Conservation (phyloP, 2,888 invertebrate species). For the Linyphia triangularis region DNA sequence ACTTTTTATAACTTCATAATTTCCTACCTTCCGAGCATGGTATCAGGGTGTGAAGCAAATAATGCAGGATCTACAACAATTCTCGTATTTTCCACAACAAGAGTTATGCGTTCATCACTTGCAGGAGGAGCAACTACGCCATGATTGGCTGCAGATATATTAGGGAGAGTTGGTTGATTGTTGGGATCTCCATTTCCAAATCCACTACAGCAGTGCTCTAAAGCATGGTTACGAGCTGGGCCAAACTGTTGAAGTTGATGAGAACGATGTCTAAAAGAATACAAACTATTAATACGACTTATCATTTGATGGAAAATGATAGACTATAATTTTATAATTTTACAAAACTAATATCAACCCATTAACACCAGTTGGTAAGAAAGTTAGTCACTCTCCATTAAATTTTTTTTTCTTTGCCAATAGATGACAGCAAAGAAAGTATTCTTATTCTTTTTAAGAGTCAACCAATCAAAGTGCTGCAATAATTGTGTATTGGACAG, state of each 20-base stretch:
- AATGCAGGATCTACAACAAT: slow-evolving; percentile 95
- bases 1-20: too few species aligned
- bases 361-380: too few species aligned
- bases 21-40: slow-evolving; percentile 98
- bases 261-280: slow-evolving; percentile 19
- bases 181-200: slow-evolving; percentile 20
- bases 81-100: slow-evolving; percentile 97
- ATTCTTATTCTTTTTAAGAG: too few species aligned
- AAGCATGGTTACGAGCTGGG: slow-evolving; percentile 46
- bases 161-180: slow-evolving; percentile 2
- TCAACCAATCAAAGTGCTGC: too few species aligned
- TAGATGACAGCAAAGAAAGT: too few species aligned
- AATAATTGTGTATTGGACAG: too few species aligned
- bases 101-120: slow-evolving; percentile 84
- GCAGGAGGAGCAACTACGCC: background rate
- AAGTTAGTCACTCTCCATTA: too few species aligned
- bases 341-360: too few species aligned
- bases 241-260: slow-evolving; percentile 42
- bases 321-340: too few species aligned
- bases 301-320: too few species aligned
- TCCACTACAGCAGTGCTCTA: slow-evolving; percentile 35
- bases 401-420: too few species aligned
- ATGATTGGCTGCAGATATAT: slow-evolving; percentile 48
- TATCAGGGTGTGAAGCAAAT: slow-evolving; percentile 96
- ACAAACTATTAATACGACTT: background rate